These are phyloP conservation scores for Graphium colonna DNA, from an alignment of 2,888 invertebrate genomes.

Conservation along the genomic window DNA sequence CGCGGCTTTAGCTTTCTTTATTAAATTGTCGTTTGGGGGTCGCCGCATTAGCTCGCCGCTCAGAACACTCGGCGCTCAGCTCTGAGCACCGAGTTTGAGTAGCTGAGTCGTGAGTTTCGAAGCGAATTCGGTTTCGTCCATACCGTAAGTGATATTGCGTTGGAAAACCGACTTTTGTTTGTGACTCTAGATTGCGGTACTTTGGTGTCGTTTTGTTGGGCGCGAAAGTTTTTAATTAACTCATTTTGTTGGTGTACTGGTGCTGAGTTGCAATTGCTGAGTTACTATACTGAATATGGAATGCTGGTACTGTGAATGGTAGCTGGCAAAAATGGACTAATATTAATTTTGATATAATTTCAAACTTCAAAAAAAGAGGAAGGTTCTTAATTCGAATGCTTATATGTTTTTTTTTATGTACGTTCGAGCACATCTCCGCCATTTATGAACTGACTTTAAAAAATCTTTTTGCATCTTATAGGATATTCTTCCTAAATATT, in stretches of 20 bases:
- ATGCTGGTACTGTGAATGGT: too few relatives aligned
- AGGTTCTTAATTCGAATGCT: too few relatives aligned
- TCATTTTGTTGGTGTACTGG: not conserved
- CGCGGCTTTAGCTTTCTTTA: conserved; percentile 63
- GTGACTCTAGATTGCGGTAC: not conserved
- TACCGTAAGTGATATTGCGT: conserved; percentile 10
- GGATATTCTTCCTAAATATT: too few relatives aligned
- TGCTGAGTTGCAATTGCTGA: too few relatives aligned
- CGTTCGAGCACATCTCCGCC: too few relatives aligned
- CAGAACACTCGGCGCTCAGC: not conserved
- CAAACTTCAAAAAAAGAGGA: too few relatives aligned
- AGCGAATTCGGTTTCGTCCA: conserved; percentile 1
- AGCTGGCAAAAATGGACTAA: too few relatives aligned
- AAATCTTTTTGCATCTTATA: too few relatives aligned
- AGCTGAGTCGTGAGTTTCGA: not conserved
- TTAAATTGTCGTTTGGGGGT: conserved; percentile 67
- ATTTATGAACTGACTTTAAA: too few relatives aligned
- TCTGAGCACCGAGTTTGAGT: not conserved
- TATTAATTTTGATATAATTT: too few relatives aligned
- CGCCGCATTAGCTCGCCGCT: conserved; percentile 40
- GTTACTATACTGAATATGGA: too few relatives aligned
- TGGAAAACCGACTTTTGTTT: not conserved
- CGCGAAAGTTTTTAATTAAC: not conserved
- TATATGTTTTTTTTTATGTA: too few relatives aligned
- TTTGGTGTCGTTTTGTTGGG: not conserved